phyloP scores from a whole-genome alignment of 2,797 vertebrate species.

The Orientallactaga sibirica region DNA sequence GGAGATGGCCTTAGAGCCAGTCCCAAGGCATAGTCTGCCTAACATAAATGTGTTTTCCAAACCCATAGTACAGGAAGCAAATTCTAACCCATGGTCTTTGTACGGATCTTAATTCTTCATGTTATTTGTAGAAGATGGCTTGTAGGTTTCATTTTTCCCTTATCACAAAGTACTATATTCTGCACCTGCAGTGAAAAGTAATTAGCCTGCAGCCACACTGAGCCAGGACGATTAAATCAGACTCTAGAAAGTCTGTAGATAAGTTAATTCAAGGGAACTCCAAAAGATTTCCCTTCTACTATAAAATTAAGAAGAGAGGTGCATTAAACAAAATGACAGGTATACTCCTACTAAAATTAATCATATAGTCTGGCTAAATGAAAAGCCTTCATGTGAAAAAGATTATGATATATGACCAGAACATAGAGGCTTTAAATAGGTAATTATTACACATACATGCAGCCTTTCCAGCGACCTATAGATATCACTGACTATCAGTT shows the following conservation, averaged over 20 bases:
- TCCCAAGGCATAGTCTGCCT: background rate
- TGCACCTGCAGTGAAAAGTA: conserved; percentile 53
- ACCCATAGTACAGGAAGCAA: background rate
- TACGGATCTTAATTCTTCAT: conserved; percentile 4
- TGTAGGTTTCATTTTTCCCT: conserved; percentile 50
- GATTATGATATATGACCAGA: background rate
- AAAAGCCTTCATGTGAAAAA: conserved; percentile 49
- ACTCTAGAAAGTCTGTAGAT: conserved; percentile 50
- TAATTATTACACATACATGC: background rate
- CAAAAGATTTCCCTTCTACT: conserved; percentile 41
- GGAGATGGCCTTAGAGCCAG: background rate
- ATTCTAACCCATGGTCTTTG: background rate
- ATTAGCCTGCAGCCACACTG: conserved; percentile 44
- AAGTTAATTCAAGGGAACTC: conserved; percentile 62
- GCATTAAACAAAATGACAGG: conserved; percentile 59
- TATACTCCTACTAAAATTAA: background rate
- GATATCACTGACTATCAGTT: conserved; percentile 12
- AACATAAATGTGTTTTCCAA: background rate
- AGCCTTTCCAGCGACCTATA: background rate
- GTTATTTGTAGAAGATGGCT: background rate
- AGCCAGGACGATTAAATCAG: conserved; percentile 21
- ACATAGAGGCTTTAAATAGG: conserved; percentile 41
- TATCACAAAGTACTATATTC: conserved; percentile 26
- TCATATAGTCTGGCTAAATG: conserved; percentile 39
- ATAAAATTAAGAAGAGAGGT: conserved; percentile 60